Evolutionary conservation across 2,888 invertebrate species (phyloP).

Genomic region (Branchipolynoe longqiensis): DNA sequence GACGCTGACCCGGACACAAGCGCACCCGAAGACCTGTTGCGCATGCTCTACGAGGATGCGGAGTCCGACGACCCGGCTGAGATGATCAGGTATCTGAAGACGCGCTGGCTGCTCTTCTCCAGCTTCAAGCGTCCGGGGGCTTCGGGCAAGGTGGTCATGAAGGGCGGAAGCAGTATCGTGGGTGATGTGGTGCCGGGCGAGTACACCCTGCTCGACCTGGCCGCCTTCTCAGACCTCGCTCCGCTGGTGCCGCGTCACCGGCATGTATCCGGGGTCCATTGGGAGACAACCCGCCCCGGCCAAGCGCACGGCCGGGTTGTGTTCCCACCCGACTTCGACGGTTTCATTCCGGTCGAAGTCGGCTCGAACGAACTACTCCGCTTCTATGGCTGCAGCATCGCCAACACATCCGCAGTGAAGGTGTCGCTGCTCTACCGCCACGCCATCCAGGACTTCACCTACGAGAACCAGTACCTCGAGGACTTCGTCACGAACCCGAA

Average conservation of each 20-base stretch:
- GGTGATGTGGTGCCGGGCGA: constrained; percentile 65
- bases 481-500: constrained; percentile 64
- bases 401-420: constrained; percentile 38
- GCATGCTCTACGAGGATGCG: constrained; percentile 47
- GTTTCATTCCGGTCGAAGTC: constrained; percentile 47
- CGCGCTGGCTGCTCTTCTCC: constrained; percentile 50
- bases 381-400: constrained; percentile 60
- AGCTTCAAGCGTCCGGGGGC: constrained; percentile 57
- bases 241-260: constrained; percentile 25
- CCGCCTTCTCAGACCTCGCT: constrained; percentile 53
- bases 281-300: background rate
- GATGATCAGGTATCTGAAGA: constrained; percentile 32
- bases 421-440: constrained; percentile 65
- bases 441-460: constrained; percentile 69
- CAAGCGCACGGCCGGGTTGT: constrained; percentile 46
- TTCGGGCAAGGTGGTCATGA: constrained; percentile 59
- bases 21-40: constrained; percentile 17
- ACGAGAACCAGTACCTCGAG: constrained; percentile 67
- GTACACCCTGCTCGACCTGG: constrained; percentile 66
- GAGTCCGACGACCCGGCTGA: background rate
- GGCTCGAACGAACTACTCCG: constrained; percentile 49
- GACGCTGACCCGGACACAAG: background rate
- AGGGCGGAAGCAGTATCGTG: constrained; percentile 9
- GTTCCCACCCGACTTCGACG: constrained; percentile 58
- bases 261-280: background rate